These are phyloP conservation scores for Rhynchonycteris naso DNA, from an alignment of 2,797 vertebrate genomes.

Conservation along the genomic window DNA sequence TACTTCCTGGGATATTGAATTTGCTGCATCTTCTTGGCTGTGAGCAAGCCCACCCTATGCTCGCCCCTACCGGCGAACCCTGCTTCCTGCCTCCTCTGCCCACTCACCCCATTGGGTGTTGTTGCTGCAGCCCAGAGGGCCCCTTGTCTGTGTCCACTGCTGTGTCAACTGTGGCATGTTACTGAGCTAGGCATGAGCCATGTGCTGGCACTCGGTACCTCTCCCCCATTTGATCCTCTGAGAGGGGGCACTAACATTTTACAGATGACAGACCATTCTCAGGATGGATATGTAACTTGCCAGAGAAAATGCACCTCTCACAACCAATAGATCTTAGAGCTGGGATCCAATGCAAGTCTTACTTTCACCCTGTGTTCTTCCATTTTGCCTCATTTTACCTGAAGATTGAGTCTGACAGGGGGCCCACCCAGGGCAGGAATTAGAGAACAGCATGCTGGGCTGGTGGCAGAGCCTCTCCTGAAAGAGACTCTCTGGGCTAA, in stretches of 20 bases:
- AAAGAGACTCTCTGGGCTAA: neutral
- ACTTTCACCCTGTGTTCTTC: neutral
- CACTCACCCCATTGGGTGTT: fast-evolving
- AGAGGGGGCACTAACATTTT: neutral
- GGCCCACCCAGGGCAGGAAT: neutral
- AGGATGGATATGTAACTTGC: neutral
- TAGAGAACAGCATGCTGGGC: neutral
- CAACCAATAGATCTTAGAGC: fast-evolving
- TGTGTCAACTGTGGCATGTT: fast-evolving
- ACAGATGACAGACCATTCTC: neutral
- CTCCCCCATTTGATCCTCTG: neutral
- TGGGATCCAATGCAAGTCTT: neutral
- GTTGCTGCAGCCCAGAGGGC: neutral
- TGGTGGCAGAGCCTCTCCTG: neutral
- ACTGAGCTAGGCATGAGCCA: fast-evolving
- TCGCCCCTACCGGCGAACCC: fast-evolving
- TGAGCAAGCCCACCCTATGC: neutral
- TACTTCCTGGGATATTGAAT: neutral
- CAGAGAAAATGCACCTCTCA: neutral
- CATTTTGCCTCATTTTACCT: neutral
- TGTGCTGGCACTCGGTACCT: fast-evolving
- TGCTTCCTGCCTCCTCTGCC: neutral
- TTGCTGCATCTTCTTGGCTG: neutral
- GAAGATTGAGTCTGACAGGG: neutral
- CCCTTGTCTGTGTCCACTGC: neutral